These are phyloP conservation scores for Lymantria dispar DNA, from an alignment of 2,888 invertebrate genomes.

Conservation along the genomic window DNA sequence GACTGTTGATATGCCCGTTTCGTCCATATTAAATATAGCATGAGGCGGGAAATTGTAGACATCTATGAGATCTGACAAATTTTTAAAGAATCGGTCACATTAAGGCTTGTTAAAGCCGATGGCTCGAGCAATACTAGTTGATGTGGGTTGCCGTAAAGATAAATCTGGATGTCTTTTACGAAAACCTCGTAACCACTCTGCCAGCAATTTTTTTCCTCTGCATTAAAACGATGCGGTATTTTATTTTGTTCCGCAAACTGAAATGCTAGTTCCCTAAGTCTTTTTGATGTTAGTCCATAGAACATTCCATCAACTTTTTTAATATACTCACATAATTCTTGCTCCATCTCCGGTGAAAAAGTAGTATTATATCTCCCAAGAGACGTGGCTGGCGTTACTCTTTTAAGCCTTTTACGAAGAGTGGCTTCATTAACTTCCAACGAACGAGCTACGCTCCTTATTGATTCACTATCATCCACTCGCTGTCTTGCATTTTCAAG, in stretches of 20 bases:
- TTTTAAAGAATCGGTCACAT: neutral
- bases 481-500: too few relatives aligned
- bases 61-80: too few relatives aligned
- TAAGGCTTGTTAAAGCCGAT: slow-evolving; percentile 34
- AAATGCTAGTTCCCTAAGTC: neutral
- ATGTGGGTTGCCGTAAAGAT: slow-evolving; percentile 10
- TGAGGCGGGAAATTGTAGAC: too few relatives aligned
- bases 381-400: neutral
- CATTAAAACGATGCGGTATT: slow-evolving; percentile 17
- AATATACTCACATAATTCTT: neutral
- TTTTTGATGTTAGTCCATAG: neutral
- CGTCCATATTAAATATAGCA: too few relatives aligned
- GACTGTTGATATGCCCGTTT: too few relatives aligned
- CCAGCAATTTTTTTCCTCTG: slow-evolving; percentile 16
- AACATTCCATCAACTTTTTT: neutral
- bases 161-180: slow-evolving; percentile 18
- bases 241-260: slow-evolving; percentile 6
- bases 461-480: too few relatives aligned
- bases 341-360: neutral
- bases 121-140: slow-evolving; percentile 26
- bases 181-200: slow-evolving; percentile 21
- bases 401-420: neutral
- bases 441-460: too few relatives aligned
- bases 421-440: neutral
- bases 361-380: neutral